Evolutionary conservation across 2,888 invertebrate genomes (phyloP), one percentile per base, ranked within the genome.

Genomic region (Cheilosia impressa): DNA sequence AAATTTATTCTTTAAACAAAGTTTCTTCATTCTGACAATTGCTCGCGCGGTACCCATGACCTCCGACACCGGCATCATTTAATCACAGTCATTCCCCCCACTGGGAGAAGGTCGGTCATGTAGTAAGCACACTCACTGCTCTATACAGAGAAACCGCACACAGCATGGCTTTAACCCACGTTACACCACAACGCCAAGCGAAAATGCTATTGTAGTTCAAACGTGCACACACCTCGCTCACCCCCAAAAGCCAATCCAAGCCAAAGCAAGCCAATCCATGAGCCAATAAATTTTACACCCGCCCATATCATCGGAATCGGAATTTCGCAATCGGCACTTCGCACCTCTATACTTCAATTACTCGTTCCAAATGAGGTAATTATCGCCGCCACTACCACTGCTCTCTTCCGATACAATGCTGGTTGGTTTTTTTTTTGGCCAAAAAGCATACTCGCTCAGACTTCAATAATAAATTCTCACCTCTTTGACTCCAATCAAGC

Each of bases 401-500:
- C 41, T 38, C 62, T 50, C 50, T 63, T 43, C 62, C 19, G 22
- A 27, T 63, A 50, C 34, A 69, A 50, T 43, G 63, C 34, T 53
- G 60, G 52, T 24, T 69, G 27, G 10, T 0, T 6, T 27, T 27
- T 27, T 27, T 50, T 31, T 58, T 52, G 43, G 17, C 57, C 38
- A 19, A 55, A 55, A 50, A 38, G 5, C 57, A n/a, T 27, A 22
- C 52, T 34, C 52, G 55, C 31, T 27, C 22, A 82, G 65, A 55
- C 77, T 68, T 45, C 69, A 63, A 80, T 85, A 85, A 85, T 85
- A 85, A 85, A 85, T 85, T 72, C 85, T 85, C 85, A 85, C 85
- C 85, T 81, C 72, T 72, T 85, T 85, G 85, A 85, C 85, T 85
- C 81, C 85, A 85, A 85, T 85, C 85, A 85, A 85, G 85, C 85